Evolutionary conservation across 2,113 vertebrate genomes (phyloP).

Genomic region (Bombycilla garrulus): DNA sequence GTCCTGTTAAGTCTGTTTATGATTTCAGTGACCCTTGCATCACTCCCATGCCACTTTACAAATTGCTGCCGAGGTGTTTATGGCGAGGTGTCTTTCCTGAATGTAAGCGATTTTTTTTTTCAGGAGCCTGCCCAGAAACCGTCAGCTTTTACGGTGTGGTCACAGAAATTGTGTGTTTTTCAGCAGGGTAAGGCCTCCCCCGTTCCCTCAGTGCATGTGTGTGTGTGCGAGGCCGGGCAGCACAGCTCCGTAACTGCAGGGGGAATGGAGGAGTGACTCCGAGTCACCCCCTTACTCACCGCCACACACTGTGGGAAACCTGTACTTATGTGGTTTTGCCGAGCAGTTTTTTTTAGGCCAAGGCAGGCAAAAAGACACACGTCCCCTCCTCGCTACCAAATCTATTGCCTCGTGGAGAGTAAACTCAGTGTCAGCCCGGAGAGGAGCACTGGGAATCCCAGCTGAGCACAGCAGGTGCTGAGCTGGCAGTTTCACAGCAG

Average conservation of each 20-base stretch:
- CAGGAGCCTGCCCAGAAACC: neutral
- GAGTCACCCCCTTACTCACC: conserved; percentile 45
- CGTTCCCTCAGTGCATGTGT: neutral
- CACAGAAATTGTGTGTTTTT: neutral
- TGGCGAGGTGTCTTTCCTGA: neutral
- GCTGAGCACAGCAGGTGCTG: conserved; percentile 35
- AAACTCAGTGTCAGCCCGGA: neutral
- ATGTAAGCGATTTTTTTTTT: neutral
- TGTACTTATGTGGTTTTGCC: conserved; percentile 15
- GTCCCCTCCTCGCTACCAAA: neutral
- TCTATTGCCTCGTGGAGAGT: neutral
- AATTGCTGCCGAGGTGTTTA: neutral
- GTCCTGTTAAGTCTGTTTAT: neutral
- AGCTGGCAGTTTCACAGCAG: conserved; percentile 56
- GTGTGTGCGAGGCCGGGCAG: conserved; percentile 33
- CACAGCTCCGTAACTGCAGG: neutral
- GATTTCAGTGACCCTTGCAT: neutral
- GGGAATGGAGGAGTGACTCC: conserved; percentile 7
- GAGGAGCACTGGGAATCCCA: neutral
- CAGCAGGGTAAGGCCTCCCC: neutral
- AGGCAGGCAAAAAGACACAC: neutral
- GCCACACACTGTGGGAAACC: conserved; percentile 29
- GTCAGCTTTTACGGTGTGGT: neutral
- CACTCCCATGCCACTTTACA: neutral
- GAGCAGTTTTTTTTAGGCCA: neutral